Evolutionary conservation across 2,113 vertebrate genomes (phyloP), one percentile per base, ranked within the genome.

Genomic region (Amphiprion ocellaris): DNA sequence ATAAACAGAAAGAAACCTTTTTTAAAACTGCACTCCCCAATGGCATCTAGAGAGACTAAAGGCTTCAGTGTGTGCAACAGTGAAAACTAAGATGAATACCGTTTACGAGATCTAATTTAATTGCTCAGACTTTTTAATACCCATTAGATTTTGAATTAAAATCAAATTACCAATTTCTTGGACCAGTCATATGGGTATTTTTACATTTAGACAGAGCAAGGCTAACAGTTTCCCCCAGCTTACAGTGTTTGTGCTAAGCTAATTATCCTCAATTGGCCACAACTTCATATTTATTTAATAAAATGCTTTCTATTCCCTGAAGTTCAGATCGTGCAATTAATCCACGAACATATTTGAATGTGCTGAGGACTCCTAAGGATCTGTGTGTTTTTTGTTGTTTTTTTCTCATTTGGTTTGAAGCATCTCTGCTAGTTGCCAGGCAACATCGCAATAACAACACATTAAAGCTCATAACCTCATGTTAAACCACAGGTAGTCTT

Each of bases 1-100:
- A 30, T 30, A 37, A 37, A 37, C 33, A 49, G 67, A 44, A 68
- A 10, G 74, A 5, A 65, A 46, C 59, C 60, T 82, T 69, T 77
- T 82, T 73, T 24, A 26, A 55, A 79, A 44, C 52, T 19, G 15
- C 24, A 11, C 9, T 44, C 24, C 5, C 0, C 24, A 9, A 73
- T 46, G 14, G 12, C 17, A 14, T 55, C 39, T 15, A 52, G 30
- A n/a, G 46, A 44, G 5, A 61, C 23, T 0, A 15, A 14, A 44
- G 11, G 14, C 33, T 44, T 4, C 41, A 7, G 23, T 4, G 4
- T 44, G 14, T 41, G 4, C 41, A 44, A 44, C 12, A 14, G 2
- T 12, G 41, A 44, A 44, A 44, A 44, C 14, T 44, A 44, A 14
- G 41, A 44, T 44, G 41, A 44, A 9, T 12, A 15, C 41, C 7